These are phyloP conservation scores for Nannoperca australis DNA, from an alignment of 2,797 vertebrate genomes.

Conservation along the genomic window DNA sequence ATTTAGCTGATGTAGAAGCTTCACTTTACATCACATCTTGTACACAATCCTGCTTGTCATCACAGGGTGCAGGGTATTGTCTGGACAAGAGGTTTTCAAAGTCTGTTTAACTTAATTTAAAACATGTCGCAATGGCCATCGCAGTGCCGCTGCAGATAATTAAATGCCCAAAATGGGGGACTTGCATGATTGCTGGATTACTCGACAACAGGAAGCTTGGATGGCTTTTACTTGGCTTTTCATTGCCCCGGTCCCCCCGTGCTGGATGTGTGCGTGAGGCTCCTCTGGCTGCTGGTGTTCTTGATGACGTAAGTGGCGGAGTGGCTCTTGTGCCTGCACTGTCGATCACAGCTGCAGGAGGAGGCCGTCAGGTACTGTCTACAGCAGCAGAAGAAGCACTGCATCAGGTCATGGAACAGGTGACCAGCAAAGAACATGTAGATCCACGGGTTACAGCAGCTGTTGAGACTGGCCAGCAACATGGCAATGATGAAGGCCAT, in stretches of 20 bases:
- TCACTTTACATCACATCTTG: constrained; percentile 5
- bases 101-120: constrained; percentile 15
- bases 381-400: constrained; percentile 90
- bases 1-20: not conserved
- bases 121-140: constrained; percentile 12
- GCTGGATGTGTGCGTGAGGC: constrained; percentile 84
- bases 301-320: constrained; percentile 87
- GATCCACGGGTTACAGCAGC: constrained; percentile 99
- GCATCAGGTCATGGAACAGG: constrained; percentile 92
- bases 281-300: constrained; percentile 89
- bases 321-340: constrained; percentile 85
- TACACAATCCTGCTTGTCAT: constrained; percentile 27
- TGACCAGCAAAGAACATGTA: constrained; percentile 98
- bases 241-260: constrained; percentile 37
- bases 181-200: constrained; percentile 8
- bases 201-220: constrained; percentile 19
- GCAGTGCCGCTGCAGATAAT: constrained; percentile 17
- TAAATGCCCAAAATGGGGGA: constrained; percentile 29
- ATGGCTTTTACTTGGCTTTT: constrained; percentile 35
- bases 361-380: constrained; percentile 72
- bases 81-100: constrained; percentile 26
- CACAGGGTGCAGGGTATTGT: constrained; percentile 5
- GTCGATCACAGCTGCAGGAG: constrained; percentile 80
- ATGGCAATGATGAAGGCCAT: constrained; percentile 95
- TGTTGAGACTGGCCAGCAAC: constrained; percentile 97